Percentiles rank a stretch among this genome's conserved stretches.
phyloP scores from a whole-genome alignment of 2,888 invertebrate genomes.

The Acronicta alni region DNA sequence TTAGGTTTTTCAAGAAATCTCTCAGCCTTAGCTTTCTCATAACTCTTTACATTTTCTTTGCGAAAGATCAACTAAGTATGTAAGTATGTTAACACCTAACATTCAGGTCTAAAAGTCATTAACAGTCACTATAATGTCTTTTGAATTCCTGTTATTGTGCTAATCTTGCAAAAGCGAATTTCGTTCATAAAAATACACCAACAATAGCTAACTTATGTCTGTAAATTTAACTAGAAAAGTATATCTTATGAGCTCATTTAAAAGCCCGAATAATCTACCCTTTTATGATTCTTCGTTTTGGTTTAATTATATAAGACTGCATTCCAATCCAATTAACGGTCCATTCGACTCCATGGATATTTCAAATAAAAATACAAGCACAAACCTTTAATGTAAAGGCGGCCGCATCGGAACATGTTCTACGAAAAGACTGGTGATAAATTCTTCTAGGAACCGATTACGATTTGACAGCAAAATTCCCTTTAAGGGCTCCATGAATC shows the following conservation, averaged over 20 bases:
- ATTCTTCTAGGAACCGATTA: conserved; percentile 81
- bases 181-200: conserved; percentile 22
- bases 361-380: conserved; percentile 58
- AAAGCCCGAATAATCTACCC: conserved; percentile 30
- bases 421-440: conserved; percentile 77
- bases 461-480: conserved; percentile 81
- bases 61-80: no score
- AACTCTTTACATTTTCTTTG: no score
- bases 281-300: conserved; percentile 31
- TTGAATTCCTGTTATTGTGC: neutral
- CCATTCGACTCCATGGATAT: conserved; percentile 54
- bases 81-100: no score
- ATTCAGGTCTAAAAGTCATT: no score
- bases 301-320: conserved; percentile 41
- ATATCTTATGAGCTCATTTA: conserved; percentile 29
- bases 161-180: conserved; percentile 19
- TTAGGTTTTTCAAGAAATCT: no score
- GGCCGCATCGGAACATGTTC: conserved; percentile 65
- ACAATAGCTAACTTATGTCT: conserved; percentile 9
- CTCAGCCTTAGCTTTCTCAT: no score
- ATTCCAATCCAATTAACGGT: conserved; percentile 64
- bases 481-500: conserved; percentile 79
- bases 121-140: no score
- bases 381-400: conserved; percentile 57
- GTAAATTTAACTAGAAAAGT: conserved; percentile 21